Base-by-base conservation (phyloP, 2,888 invertebrate species). In the Heliconius charithonia region DNA sequence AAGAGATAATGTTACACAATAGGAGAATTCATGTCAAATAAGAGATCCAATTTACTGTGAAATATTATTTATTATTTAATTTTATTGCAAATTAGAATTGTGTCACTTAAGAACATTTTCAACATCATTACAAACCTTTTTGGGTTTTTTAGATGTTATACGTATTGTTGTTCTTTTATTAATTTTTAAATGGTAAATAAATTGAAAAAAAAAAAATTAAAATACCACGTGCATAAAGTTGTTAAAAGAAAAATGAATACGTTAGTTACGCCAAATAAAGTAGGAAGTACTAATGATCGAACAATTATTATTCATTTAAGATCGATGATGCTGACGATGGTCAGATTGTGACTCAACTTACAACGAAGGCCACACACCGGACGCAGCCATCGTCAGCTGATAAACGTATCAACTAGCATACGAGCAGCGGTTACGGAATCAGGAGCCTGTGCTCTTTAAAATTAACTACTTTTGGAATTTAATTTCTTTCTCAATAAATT, bases 301-400 rank as follows among this genome's bases (percentile, higher is more conserved):
- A 29, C n/a, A 25, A 76, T 69, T 76, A 69, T 45, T 16, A 74
- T 62, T 79, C 63, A 16, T 27, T 66, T 73, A 79, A 82, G 81
- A 82, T 83, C 81, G 82, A 83, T 84, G 84, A 85, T 83, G 82
- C 82, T 83, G 80, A 81, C 83, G 85, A 84, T 84, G 82, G 81
- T 67, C 81, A 69, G 80, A 83, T 82, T 81, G 79, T 83, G 83
- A 83, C 81, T 83, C 84, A 84, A 83, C 80, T 78, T 78, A 71
- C 71, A 59, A 79, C 81, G 82, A 83, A 84, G 84, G 84, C 82
- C 84, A 78, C 79, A 76, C 81, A 80, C 82, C 83, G 84, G 84
- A 83, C 82, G 81, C 81, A 79, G 81, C 71, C 83, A 80, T 70
- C 81, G 83, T 82, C 83, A 83, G 79, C 83, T 83, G 84, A 84